Conservation (phyloP, 2,797 vertebrate species). For the Lindbergichthys nudifrons region DNA sequence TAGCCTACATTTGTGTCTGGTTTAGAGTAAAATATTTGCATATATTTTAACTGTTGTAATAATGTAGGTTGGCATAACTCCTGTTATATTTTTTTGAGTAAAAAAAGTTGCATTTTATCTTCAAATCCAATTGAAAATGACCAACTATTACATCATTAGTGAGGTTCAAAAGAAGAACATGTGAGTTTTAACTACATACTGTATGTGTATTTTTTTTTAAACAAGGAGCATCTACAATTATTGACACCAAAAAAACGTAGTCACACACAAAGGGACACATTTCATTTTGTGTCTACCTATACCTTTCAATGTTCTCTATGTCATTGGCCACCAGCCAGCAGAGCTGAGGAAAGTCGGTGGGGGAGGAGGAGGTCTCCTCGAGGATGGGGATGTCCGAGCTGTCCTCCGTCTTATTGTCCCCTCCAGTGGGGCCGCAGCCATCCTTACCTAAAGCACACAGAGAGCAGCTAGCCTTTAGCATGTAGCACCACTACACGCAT, state of each 20-base stretch:
- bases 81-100: no score
- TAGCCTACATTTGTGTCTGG: not conserved
- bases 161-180: not conserved
- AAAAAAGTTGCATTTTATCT: not conserved
- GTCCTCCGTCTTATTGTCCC: slow-evolving; percentile 90
- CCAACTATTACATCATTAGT: not conserved
- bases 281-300: slow-evolving; percentile 29
- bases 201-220: not conserved
- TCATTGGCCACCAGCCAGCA: slow-evolving; percentile 94
- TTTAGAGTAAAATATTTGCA: not conserved
- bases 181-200: not conserved
- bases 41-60: not conserved
- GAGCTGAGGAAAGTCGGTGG: slow-evolving; percentile 89
- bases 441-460: slow-evolving; percentile 87
- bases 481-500: not conserved
- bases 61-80: not conserved
- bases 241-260: not conserved
- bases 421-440: slow-evolving; percentile 76
- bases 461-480: slow-evolving; percentile 6
- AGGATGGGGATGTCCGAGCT: slow-evolving; percentile 92
- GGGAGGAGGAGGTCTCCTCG: slow-evolving; percentile 91
- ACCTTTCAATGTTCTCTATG: slow-evolving; percentile 97
- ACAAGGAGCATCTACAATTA: not conserved
- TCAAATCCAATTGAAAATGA: not conserved
- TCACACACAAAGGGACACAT: not conserved